Base-by-base conservation (phyloP, 2,888 invertebrate species). In the Cheilosia vernalis region DNA sequence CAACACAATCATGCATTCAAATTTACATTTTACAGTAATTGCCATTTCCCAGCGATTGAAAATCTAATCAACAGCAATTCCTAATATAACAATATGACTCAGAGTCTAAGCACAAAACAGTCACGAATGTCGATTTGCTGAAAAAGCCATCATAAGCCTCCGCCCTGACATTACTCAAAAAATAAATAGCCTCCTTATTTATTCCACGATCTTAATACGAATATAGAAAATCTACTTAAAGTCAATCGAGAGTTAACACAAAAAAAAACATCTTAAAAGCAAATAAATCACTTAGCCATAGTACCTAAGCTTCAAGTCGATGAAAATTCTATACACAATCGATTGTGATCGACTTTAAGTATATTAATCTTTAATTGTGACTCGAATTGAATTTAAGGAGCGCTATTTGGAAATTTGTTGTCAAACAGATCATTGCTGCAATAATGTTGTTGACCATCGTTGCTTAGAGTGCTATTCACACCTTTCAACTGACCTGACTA, bases 201-300 rank as follows among this genome's bases (percentile, higher is more conserved):
- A 49, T 40, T 51, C 21, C 30, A 21, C 33, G 56, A 58, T 70
- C 49, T 49, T 15, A 74, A 44, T 56, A 53, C 53, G 69, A 47
- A 61, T 37, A 61, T 37, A 69, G 61, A 42, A 69, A 69, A 61
- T 40, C 69, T 24, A 69, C 67, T 67, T 60, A 60, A 76, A 49
- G 30, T 33, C 58, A 33, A 55, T 64, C 24, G 64, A 64, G 56
- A 60, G 44, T 47, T 53, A 73, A 44, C 53, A 73, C 30, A 63
- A 74, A 27, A 15, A 17, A 42, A 27, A 55, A 55, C 60, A 40
- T 42, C 51, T 49, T 44, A 53, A 30, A 42, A 67, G 49, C 53
- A 72, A 72, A 40, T 15, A 72, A 53, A 47, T 47, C 47, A 64
- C 33, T 24, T 37, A 49, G n/a, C n/a, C 5, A 47, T 21, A 63